Conservation (phyloP, 2,888 invertebrate genomes). For the Meteorus colon region DNA sequence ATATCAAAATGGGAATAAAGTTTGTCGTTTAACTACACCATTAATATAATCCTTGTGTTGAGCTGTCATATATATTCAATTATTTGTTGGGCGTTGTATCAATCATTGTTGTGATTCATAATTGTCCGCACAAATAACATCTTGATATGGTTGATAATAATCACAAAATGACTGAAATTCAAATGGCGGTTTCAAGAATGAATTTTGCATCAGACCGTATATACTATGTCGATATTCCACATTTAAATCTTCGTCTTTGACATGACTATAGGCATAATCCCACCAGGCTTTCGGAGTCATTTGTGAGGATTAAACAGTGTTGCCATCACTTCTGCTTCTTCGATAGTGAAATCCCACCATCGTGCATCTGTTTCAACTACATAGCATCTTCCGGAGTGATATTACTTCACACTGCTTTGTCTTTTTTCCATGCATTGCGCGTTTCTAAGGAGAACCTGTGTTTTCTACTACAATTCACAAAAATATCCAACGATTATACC, state of each 20-base stretch:
- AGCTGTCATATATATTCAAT: too few relatives aligned
- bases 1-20: too few relatives aligned
- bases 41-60: too few relatives aligned
- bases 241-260: conserved; percentile 57
- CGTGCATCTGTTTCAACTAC: conserved; percentile 35
- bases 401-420: conserved; percentile 32
- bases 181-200: conserved; percentile 58
- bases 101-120: background rate
- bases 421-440: conserved; percentile 2
- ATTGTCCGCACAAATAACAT: background rate
- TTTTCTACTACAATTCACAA: too few relatives aligned
- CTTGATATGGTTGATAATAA: conserved; percentile 2
- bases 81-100: too few relatives aligned
- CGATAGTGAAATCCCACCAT: conserved; percentile 51
- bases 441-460: background rate
- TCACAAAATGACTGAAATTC: conserved; percentile 24
- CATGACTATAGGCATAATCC: background rate
- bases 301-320: conserved; percentile 58
- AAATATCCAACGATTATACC: too few relatives aligned
- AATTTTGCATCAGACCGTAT: conserved; percentile 62
- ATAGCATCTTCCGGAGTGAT: conserved; percentile 36
- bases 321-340: conserved; percentile 62
- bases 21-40: too few relatives aligned
- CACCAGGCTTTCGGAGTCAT: conserved; percentile 20
- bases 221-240: conserved; percentile 53